Percentiles rank a stretch among this genome's conserved stretches.
phyloP scores from a whole-genome alignment of 1,140 invertebrate genomes.

The Pantala flavescens region DNA sequence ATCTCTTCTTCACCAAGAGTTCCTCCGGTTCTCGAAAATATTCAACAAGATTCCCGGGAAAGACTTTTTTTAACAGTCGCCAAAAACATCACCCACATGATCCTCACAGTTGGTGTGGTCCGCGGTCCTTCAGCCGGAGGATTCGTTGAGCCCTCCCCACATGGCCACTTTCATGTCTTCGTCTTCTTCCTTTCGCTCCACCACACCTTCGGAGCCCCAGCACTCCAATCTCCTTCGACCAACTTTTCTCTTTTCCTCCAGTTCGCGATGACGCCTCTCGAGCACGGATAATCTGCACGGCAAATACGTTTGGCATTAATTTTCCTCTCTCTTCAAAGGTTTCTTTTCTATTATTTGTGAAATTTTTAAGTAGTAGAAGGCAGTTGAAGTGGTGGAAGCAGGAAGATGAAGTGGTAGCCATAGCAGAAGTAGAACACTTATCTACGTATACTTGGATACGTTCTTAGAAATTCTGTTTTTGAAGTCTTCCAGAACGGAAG shows the following conservation, averaged over 20 bases:
- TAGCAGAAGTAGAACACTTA: not conserved
- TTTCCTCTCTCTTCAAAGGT: not conserved
- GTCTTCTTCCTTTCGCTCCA: not conserved
- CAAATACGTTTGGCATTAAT: slow-evolving; percentile 10
- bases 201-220: not conserved
- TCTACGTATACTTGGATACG: not conserved
- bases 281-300: slow-evolving; percentile 3
- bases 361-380: not conserved
- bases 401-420: slow-evolving; percentile 4
- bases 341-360: not conserved
- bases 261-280: not conserved
- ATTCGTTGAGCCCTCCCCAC: not conserved
- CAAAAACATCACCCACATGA: no score
- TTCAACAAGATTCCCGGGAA: no score
- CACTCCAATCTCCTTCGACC: not conserved
- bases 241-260: slow-evolving; percentile 5
- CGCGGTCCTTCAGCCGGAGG: not conserved
- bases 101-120: no score
- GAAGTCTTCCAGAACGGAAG: no score
- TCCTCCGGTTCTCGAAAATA: no score
- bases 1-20: no score
- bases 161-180: slow-evolving; percentile 1
- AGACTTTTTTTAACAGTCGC: no score
- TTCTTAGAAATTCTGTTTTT: no score
- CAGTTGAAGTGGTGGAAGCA: not conserved